Base-by-base conservation (phyloP, 2,888 invertebrate genomes). In the Megaustenia siamemsis region DNA sequence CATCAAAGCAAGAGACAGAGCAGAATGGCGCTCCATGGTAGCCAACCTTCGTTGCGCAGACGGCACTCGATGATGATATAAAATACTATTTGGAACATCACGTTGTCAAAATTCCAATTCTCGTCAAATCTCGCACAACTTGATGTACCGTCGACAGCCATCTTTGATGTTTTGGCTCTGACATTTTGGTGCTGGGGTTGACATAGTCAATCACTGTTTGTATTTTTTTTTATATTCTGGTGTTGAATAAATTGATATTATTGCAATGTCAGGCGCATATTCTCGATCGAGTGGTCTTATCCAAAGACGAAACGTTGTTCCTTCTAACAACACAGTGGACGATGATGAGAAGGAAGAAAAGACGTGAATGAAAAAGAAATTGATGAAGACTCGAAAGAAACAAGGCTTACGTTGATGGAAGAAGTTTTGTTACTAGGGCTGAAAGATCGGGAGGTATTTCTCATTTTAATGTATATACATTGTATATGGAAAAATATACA, bases 361-460 rank as follows among this genome's bases (percentile, higher is more conserved):
- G 28, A 38, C n/a, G n/a, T 83, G 40, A 84, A 87, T 3, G 85
- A 86, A 56, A 89, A 88, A 15, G 90, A 90, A 10, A 90, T 91
- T 38, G 94, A 94, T 82, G 91, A 90, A 66, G 94, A 94, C 94
- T 97, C 97, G 79, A 98, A 99, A 95, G 98, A 98, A 95, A 98
- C 99, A 77, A 96, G 99, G 92, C 95, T 99, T 90, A 99, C 99
- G 68, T 96, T 99, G 82, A 99, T 99, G 99, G 99, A 99, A 95
- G 99, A 99, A 95, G 98, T 99, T 89, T 95, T 99, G 89, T 95
- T 99, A 82, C 95, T 99, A 92, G 99, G 99, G 77, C 95, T 99
- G 90, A 99, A 99, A 95, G 99, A 99, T 95, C 98, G 99, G 96
- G 99, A 99, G 97, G 99, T 98, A 90, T 82, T 83, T 69, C 21